A percentile compares a stretch with the other conserved stretches of the same genome.
Conservation (phyloP, 2,113 vertebrate genomes). For the Phainopepla nitens region DNA sequence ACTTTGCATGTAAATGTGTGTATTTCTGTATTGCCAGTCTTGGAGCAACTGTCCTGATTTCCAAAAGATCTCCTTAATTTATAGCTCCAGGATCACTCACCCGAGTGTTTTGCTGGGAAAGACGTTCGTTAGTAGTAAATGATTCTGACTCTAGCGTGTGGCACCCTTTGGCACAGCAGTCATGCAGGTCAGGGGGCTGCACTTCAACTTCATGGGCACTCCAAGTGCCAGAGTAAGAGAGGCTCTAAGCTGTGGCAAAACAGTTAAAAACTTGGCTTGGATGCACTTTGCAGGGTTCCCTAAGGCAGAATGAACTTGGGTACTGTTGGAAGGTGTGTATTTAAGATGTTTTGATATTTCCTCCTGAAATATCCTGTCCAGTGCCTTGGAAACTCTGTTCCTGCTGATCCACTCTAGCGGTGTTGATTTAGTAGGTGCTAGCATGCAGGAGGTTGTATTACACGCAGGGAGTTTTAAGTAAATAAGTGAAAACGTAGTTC, state of each 20-base stretch:
- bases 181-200: neutral
- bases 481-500: slow-evolving; percentile 9
- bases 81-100: neutral
- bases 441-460: neutral
- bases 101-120: neutral
- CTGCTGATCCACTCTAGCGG: neutral
- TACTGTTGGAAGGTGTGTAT: neutral
- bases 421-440: neutral
- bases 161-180: neutral
- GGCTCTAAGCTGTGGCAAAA: neutral
- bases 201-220: neutral
- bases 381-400: neutral
- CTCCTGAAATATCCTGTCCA: neutral
- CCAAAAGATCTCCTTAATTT: neutral
- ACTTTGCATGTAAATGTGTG: accelerated
- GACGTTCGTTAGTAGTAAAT: neutral
- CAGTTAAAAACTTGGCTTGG: neutral
- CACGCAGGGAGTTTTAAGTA: neutral
- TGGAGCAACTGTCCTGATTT: neutral
- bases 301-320: neutral
- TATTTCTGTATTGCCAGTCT: neutral
- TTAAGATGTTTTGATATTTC: neutral
- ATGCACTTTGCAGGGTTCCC: neutral
- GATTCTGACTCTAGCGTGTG: accelerated
- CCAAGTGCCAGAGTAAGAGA: neutral